Evolutionary conservation across 2,888 invertebrate species (phyloP).

Genomic region (Dicranocentrus wangi): DNA sequence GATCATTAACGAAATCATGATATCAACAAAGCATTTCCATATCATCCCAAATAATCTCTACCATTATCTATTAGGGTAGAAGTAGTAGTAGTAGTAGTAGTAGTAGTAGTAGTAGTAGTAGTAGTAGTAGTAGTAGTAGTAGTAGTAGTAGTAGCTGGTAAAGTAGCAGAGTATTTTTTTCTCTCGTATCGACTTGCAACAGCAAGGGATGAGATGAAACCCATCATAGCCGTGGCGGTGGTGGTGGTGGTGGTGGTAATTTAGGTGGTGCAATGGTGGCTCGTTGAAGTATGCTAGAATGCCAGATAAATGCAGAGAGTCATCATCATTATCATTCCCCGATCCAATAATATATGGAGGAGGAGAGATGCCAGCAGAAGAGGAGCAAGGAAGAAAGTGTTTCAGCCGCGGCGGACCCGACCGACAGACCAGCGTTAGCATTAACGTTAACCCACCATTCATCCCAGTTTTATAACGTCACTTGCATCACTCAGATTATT

Average conservation of each 20-base stretch:
- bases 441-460: no score
- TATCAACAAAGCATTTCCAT: slow-evolving; percentile 3
- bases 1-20: slow-evolving; percentile 17
- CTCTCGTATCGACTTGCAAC: no score
- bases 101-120: no score
- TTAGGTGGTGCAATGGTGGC: not conserved
- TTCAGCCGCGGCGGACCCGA: not conserved
- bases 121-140: no score
- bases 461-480: slow-evolving; percentile 1
- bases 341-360: slow-evolving; percentile 1
- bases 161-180: no score
- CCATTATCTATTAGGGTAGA: slow-evolving; percentile 2
- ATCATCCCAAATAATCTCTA: slow-evolving; percentile 10
- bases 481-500: slow-evolving; percentile 38
- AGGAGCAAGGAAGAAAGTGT: slow-evolving; percentile 2
- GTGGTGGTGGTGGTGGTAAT: not conserved
- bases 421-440: not conserved
- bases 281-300: not conserved
- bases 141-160: no score
- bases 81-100: no score
- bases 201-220: no score
- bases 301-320: slow-evolving; percentile 11
- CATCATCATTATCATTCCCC: slow-evolving; percentile 27
- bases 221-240: not conserved
- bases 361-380: not conserved